Conservation (phyloP, 2,113 vertebrate species). For the Atractosteus spatula region DNA sequence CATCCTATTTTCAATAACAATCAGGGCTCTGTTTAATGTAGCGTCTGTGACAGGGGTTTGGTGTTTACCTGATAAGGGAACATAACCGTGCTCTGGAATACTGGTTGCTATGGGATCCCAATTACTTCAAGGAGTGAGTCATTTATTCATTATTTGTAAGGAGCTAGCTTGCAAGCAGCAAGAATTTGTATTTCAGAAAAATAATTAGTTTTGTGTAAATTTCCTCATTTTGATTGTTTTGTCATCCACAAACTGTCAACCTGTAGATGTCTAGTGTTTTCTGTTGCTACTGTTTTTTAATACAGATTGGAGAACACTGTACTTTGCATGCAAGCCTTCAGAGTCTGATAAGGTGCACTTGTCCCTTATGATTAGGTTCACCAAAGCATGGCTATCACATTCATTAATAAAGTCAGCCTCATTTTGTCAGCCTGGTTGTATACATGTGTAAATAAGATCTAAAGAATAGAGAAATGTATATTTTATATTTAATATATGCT, state of each 20-base stretch:
- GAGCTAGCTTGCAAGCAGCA: neutral
- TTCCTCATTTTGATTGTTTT: neutral
- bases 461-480: no score
- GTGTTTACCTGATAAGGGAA: neutral
- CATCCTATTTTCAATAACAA: neutral
- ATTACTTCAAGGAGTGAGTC: neutral
- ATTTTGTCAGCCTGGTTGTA: no score
- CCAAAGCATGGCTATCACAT: no score
- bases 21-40: slow-evolving; percentile 1
- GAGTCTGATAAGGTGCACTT: neutral
- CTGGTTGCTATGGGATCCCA: slow-evolving; percentile 16
- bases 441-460: no score
- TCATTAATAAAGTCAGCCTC: no score
- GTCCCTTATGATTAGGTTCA: no score
- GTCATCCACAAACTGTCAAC: neutral
- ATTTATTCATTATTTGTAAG: neutral
- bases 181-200: neutral
- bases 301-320: neutral
- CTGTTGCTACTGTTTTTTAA: neutral
- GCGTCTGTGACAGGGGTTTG: neutral
- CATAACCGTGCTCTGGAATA: neutral
- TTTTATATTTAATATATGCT: no score
- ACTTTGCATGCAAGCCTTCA: neutral
- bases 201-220: slow-evolving; percentile 13
- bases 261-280: neutral